Base-by-base conservation (phyloP, 2,888 invertebrate species). In the Barypeithes pellucidus region DNA sequence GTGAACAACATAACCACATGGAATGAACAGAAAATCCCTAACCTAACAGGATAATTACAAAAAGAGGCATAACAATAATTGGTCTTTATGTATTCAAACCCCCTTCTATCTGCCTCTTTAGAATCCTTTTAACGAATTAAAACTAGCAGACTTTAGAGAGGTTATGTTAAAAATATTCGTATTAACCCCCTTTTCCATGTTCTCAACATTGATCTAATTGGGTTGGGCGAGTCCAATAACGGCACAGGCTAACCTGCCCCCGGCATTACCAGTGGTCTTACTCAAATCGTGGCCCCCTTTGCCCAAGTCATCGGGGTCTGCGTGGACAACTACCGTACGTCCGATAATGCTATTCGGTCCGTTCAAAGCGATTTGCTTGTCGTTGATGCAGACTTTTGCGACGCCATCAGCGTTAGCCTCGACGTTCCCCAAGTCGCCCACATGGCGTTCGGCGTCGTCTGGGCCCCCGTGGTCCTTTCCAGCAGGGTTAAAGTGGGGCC, bases 251-350 rank as follows among this genome's bases (percentile, higher is more conserved):
- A 94, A 88, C 78, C 98, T 92, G 16, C 91, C 95, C 2, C 98
- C 98, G 65, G 98, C 97, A 86, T 98, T 97, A 69, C 98, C 98
- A 12, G 98, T 98, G 3, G 94, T 92, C 87, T 94, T 94, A 88
- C 97, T 97, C 77, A 96, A 88, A 83, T 97, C 96, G 82, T 96
- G 95, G 0, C 96, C 97, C 33, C 97, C 97, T 76, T 91, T 87
- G n/a, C 98, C 98, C 73, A 98, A 88, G 87, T 98, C 98, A 87
- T 98, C 98, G 0, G 92, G 91, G 87, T 97, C 97, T 47, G 94
- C 97, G 85, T 98, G 98, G 7, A 98, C 94, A 54, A 96, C 96
- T 78, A 95, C 86, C 4, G 95, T 94, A 82, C 95, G 92, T 2
- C 97, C 97, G 63, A 97, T 86, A 81, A 97, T 92, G 87, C 89